Evolutionary conservation across 2,888 invertebrate species (phyloP), one percentile per base, ranked within the genome.

Genomic region (Volucella inflata): DNA sequence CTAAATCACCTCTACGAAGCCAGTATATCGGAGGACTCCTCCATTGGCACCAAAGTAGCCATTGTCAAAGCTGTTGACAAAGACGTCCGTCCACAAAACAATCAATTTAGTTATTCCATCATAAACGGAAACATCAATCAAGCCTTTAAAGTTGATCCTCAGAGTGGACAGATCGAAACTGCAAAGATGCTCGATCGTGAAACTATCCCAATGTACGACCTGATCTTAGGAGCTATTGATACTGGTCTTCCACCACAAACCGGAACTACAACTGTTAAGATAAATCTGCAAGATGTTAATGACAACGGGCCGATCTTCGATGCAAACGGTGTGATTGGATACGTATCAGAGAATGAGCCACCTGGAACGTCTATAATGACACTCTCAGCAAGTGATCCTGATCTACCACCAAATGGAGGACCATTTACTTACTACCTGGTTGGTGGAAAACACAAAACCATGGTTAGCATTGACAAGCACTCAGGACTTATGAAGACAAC

Each of bases 301-400:
- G 98, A 98, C 90, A 98, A 98, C 90, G 97, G 97, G 0, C 98
- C 98, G 0, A 92, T 95, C 44, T 97, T 98, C 89, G 95, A 96
- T 87, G 93, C 95, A 0, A 93, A 94, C 1, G 94, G 94, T 87
- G 94, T 96, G 17, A 92, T 95, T 51, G 98, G 97, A 0, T 95
- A 95, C 87, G 95, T 98, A 0, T 94, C 94, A 75, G 98, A 98
- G 92, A 98, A 98, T 90, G 96, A 97, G 91, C 96, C 96, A 0
- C 94, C 96, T 0, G 96, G 95, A 78, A 96, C 97, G 0, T 95
- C 94, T 87, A 95, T 98, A 11, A 95, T 96, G 94, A 96, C 96
- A 0, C 93, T 98, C n/a, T 94, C 95, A 6, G 98, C 98, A 0
- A 96, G 94, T 62, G 98, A 98, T 93, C 96, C 96, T 0, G 98